phyloP scores from a whole-genome alignment of 64 coral and sea anemone genomes.

The Dendronephthya gigantea region DNA sequence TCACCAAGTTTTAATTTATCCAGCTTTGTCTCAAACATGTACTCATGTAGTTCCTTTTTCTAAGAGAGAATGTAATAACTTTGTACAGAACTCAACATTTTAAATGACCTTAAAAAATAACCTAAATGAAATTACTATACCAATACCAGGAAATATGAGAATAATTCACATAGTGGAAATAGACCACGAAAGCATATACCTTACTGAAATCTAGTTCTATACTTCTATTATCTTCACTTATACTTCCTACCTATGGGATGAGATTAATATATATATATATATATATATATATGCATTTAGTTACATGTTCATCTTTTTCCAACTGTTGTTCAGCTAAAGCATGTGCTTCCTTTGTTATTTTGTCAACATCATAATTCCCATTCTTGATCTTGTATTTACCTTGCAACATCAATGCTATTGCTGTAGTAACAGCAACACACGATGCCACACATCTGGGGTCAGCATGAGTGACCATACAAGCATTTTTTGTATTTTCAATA shows the following conservation, averaged over 20 bases:
- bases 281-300: no score
- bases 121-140: no score
- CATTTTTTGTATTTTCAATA: conserved; percentile 48
- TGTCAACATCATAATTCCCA: conserved; percentile 43
- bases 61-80: conserved; percentile 4
- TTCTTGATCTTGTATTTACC: conserved; percentile 43
- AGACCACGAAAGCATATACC: no score
- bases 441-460: conserved; percentile 95
- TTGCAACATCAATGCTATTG: conserved; percentile 87
- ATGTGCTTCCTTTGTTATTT: conserved; percentile 34
- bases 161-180: no score
- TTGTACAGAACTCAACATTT: no score
- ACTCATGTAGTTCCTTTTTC: conserved; percentile 48
- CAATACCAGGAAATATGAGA: no score
- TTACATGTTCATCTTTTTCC: not conserved
- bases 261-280: no score
- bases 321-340: conserved; percentile 8
- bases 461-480: conserved; percentile 84
- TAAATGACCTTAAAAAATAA: no score
- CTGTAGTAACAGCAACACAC: conserved; percentile 87
- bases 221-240: no score
- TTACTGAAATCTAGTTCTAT: no score
- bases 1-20: conserved; percentile 25
- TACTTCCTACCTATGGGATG: no score
- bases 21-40: conserved; percentile 50